Evolutionary conservation across 2,888 invertebrate species (phyloP).

Genomic region (Cremastobaeus sp.): DNA sequence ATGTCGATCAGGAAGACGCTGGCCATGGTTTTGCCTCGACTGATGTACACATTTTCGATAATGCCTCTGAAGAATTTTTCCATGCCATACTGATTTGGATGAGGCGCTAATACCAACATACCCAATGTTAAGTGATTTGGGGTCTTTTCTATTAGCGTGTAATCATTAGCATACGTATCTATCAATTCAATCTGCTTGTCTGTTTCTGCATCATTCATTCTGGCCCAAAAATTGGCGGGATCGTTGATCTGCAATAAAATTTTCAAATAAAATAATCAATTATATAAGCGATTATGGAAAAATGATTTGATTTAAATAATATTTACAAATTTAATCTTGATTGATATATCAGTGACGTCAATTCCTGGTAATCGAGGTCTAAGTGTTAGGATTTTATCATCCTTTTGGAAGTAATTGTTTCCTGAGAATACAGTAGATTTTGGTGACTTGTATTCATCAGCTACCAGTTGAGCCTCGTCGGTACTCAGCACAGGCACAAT

Average conservation of each 20-base stretch:
- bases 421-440: not conserved
- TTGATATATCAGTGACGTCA: conserved; percentile 79
- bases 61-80: conserved; percentile 69
- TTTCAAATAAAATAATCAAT: too few relatives aligned
- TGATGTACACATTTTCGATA: conserved; percentile 61
- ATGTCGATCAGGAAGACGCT: conserved; percentile 89
- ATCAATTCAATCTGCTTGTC: conserved; percentile 74
- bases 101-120: conserved; percentile 81
- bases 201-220: conserved; percentile 80
- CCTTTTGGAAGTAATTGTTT: not conserved
- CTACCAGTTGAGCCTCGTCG: conserved; percentile 58
- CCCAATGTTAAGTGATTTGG: conserved; percentile 76
- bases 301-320: too few relatives aligned
- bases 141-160: conserved; percentile 65
- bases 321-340: conserved; percentile 76
- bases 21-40: conserved; percentile 63
- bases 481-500: conserved; percentile 79
- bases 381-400: not conserved
- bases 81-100: conserved; percentile 27
- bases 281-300: too few relatives aligned
- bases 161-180: conserved; percentile 75
- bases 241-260: conserved; percentile 79
- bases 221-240: conserved; percentile 86
- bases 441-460: not conserved
- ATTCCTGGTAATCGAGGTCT: conserved; percentile 79